phyloP scores from a whole-genome alignment of 2,888 invertebrate species.

The Phyllotreta striolata region DNA sequence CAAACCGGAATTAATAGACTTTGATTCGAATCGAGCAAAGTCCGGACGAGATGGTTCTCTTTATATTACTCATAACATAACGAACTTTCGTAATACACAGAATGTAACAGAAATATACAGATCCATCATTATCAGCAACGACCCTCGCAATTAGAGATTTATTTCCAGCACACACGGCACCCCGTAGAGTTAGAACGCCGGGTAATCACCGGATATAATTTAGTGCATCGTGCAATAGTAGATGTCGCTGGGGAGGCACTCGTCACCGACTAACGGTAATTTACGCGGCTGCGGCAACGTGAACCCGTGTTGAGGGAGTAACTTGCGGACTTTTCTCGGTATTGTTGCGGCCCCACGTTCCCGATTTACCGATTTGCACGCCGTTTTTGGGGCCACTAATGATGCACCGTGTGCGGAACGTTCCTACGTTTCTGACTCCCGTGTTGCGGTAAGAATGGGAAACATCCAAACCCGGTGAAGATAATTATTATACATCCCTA shows the following conservation, averaged over 20 bases:
- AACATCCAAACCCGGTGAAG: slow-evolving; percentile 17
- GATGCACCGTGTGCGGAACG: slow-evolving; percentile 22
- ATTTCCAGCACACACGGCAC: slow-evolving; percentile 19
- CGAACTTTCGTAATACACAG: too few relatives aligned
- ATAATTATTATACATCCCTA: not conserved
- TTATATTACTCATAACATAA: too few relatives aligned
- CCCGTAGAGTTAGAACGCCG: slow-evolving; percentile 25
- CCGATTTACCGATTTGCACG: slow-evolving; percentile 47
- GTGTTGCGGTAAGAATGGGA: slow-evolving; percentile 12
- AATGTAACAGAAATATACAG: too few relatives aligned
- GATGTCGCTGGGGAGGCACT: slow-evolving; percentile 56
- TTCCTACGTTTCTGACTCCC: slow-evolving; percentile 10
- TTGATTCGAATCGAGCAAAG: slow-evolving; percentile 39
- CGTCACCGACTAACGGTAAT: slow-evolving; percentile 55
- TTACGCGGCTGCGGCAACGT: slow-evolving; percentile 50
- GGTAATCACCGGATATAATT: slow-evolving; percentile 52
- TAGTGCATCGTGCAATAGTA: slow-evolving; percentile 51
- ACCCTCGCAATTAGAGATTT: slow-evolving; percentile 9
- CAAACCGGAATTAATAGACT: slow-evolving; percentile 47
- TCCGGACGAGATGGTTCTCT: too few relatives aligned
- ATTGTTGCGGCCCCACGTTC: slow-evolving; percentile 43
- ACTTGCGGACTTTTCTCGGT: slow-evolving; percentile 40
- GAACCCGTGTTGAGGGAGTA: slow-evolving; percentile 51
- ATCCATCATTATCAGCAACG: too few relatives aligned
- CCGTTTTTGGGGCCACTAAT: slow-evolving; percentile 34